These are phyloP conservation scores for Eilema griseolum DNA, from an alignment of 2,888 invertebrate species.

Conservation along the genomic window DNA sequence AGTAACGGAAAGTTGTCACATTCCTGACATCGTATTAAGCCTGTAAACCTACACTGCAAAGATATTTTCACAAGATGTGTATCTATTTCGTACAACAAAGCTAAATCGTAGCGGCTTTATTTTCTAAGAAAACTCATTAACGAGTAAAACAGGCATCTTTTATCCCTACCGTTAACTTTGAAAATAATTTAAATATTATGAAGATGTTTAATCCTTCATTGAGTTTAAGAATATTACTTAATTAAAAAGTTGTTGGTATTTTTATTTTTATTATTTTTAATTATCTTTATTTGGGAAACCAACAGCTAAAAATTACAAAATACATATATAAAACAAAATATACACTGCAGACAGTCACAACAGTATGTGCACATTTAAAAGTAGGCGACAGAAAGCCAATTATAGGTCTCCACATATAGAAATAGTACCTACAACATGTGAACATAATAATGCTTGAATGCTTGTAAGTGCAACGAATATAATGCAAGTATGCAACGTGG, in stretches of 20 bases:
- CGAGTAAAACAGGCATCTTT: conserved; percentile 3
- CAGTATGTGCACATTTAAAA: too few relatives aligned
- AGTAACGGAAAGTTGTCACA: not conserved
- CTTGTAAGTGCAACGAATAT: too few relatives aligned
- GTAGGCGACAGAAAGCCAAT: too few relatives aligned
- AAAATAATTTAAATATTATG: conserved; percentile 1
- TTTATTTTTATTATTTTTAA: too few relatives aligned
- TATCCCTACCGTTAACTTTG: not conserved
- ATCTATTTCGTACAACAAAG: conserved; percentile 2
- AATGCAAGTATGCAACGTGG: too few relatives aligned
- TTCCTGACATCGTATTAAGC: not conserved
- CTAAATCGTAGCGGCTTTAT: not conserved
- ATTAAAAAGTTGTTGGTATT: conserved; percentile 2
- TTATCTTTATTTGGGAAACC: too few relatives aligned
- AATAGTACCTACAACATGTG: too few relatives aligned
- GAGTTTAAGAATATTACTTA: conserved; percentile 1
- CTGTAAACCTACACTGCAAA: not conserved
- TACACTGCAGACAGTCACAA: too few relatives aligned
- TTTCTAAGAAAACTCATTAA: conserved; percentile 4
- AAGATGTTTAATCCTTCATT: conserved; percentile 3
- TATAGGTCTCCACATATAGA: too few relatives aligned
- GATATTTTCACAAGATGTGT: conserved; percentile 2
- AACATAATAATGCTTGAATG: too few relatives aligned
- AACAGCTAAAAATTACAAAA: too few relatives aligned
- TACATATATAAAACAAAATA: too few relatives aligned